phyloP scores from a whole-genome alignment of 2,888 invertebrate genomes.

The Scaptomyza caliginosa region DNA sequence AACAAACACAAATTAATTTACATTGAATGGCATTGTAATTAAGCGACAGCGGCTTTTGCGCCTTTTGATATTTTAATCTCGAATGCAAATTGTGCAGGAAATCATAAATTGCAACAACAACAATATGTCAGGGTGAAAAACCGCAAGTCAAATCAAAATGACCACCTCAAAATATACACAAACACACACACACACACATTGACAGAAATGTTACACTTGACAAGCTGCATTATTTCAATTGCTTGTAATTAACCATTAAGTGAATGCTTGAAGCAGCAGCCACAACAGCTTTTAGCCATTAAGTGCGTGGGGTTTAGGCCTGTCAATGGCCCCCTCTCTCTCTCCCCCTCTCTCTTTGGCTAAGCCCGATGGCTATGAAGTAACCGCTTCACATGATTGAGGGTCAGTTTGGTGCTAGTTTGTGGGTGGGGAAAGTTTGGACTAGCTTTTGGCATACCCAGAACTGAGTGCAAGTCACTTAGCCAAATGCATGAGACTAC shows the following conservation, averaged over 20 bases:
- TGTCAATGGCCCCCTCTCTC: slow-evolving; percentile 22
- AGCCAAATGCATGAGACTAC: slow-evolving; percentile 12
- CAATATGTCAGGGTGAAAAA: slow-evolving; percentile 34
- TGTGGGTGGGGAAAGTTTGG: slow-evolving; percentile 1
- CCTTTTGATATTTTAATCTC: slow-evolving; percentile 72
- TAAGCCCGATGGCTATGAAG: slow-evolving; percentile 17
- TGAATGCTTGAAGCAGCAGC: slow-evolving; percentile 4
- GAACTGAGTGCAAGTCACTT: slow-evolving; percentile 13
- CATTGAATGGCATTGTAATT: slow-evolving; percentile 70
- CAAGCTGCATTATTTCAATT: slow-evolving; percentile 52
- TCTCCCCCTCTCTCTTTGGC: background rate
- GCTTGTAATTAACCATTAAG: slow-evolving; percentile 47
- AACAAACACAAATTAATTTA: slow-evolving; percentile 61
- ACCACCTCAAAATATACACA: slow-evolving; percentile 23
- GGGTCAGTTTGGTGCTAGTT: background rate
- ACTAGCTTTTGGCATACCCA: slow-evolving; percentile 8
- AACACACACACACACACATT: background rate
- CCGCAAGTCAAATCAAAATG: slow-evolving; percentile 50
- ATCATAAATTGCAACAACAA: slow-evolving; percentile 66
- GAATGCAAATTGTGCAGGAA: slow-evolving; percentile 69
- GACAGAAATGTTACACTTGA: slow-evolving; percentile 44
- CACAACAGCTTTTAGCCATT: slow-evolving; percentile 17
- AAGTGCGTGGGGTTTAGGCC: slow-evolving; percentile 35
- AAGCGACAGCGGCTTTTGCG: slow-evolving; percentile 47
- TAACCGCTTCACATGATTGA: slow-evolving; percentile 37